A percentile compares a stretch with the other conserved stretches of the same genome.
These are phyloP conservation scores for Trissolcus japonicus DNA, from an alignment of 2,888 invertebrate genomes.

Conservation along the genomic window DNA sequence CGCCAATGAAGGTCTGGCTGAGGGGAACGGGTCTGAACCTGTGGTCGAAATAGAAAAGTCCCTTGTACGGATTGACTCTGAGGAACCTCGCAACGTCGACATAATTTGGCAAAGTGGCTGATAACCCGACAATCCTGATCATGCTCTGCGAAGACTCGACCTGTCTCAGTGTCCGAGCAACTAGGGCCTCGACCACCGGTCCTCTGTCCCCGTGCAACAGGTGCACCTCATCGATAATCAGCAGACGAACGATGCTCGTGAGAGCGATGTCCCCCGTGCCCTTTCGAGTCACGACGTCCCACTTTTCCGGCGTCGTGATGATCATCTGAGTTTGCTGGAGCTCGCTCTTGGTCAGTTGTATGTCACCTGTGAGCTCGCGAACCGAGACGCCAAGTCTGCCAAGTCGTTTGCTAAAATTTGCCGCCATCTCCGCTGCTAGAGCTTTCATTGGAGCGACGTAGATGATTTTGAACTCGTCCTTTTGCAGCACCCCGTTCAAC, in stretches of 20 bases:
- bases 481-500: constrained; percentile 87
- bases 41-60: constrained; percentile 95
- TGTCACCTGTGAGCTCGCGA: constrained; percentile 97
- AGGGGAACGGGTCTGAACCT: constrained; percentile 97
- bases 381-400: constrained; percentile 87
- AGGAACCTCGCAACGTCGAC: constrained; percentile 96
- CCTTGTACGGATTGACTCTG: constrained; percentile 92
- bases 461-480: constrained; percentile 97
- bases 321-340: constrained; percentile 97
- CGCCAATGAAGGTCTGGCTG: constrained; percentile 92
- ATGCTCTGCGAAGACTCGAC: constrained; percentile 94
- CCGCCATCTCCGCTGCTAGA: constrained; percentile 98
- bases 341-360: constrained; percentile 96
- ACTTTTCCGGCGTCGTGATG: constrained; percentile 99
- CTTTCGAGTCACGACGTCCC: constrained; percentile 99
- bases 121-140: constrained; percentile 97
- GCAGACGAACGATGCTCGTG: constrained; percentile 91
- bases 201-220: constrained; percentile 97
- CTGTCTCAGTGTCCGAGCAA: constrained; percentile 95
- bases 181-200: constrained; percentile 97
- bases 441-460: constrained; percentile 99
- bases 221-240: constrained; percentile 98
- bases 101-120: constrained; percentile 98
- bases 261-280: constrained; percentile 92
- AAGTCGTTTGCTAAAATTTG: constrained; percentile 91